Evolutionary conservation across 2,888 invertebrate genomes (phyloP).

Genomic region (Pyrocoelia pectoralis): DNA sequence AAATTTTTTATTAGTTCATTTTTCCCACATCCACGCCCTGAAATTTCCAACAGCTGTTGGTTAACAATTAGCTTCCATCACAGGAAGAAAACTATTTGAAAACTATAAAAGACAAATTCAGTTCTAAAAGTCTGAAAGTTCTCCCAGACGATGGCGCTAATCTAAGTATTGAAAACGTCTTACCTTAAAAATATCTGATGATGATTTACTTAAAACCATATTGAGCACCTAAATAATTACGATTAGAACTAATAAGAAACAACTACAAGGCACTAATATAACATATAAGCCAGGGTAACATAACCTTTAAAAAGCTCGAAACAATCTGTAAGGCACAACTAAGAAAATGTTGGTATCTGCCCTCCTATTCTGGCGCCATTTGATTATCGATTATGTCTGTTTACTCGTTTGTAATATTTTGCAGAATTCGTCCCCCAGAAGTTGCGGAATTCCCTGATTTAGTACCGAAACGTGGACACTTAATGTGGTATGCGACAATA

Average conservation of each 20-base stretch:
- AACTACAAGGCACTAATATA: constrained; percentile 3
- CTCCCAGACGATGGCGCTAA: neutral
- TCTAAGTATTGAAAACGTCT: neutral
- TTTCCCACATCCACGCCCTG: too few species aligned
- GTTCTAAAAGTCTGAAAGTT: neutral
- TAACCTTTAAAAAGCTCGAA: neutral
- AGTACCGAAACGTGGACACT: neutral
- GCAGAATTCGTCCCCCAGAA: constrained; percentile 12
- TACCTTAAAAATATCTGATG: neutral
- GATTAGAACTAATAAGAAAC: neutral
- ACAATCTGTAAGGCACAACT: neutral
- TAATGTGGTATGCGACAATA: neutral
- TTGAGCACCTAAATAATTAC: neutral
- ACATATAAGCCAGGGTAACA: neutral
- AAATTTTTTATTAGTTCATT: too few species aligned
- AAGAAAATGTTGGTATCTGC: constrained; percentile 9
- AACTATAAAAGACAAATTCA: too few species aligned
- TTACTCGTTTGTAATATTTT: neutral
- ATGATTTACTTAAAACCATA: neutral
- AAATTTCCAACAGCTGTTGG: too few species aligned
- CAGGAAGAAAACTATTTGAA: neutral
- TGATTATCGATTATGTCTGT: constrained; percentile 26
- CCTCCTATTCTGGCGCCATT: constrained; percentile 19
- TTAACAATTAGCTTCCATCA: too few species aligned
- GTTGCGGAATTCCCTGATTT: neutral